These are phyloP conservation scores for Recurvirostra avosetta DNA, from an alignment of 2,113 vertebrate genomes.

Conservation along the genomic window DNA sequence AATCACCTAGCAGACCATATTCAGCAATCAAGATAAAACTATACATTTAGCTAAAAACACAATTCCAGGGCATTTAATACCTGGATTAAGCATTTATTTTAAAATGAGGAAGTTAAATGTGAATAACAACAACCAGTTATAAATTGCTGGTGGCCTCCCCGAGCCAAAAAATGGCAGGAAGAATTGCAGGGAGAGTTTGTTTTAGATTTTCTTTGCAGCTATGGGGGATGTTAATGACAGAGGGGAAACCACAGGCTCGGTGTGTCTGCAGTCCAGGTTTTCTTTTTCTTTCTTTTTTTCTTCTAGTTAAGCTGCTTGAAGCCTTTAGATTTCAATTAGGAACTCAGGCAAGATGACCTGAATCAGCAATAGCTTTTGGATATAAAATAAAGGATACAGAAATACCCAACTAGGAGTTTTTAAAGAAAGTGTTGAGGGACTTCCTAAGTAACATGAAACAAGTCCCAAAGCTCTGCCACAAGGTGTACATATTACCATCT, in stretches of 20 bases:
- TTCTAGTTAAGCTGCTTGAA: not conserved
- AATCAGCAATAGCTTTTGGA: not conserved
- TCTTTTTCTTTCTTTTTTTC: not conserved
- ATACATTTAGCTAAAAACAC: not conserved
- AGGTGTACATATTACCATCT: not conserved
- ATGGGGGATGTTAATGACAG: not conserved
- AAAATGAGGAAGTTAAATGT: not conserved
- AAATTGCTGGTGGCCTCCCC: not conserved
- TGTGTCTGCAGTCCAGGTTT: not conserved
- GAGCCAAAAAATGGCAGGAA: not conserved
- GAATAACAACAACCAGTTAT: not conserved
- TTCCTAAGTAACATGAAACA: not conserved
- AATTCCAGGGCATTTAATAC: not conserved
- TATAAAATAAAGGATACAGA: not conserved
- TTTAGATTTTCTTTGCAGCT: not conserved
- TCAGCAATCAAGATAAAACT: not conserved
- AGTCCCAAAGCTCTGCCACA: not conserved
- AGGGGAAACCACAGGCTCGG: not conserved
- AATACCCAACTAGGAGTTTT: not conserved
- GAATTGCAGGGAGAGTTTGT: not conserved
- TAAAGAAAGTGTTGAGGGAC: not conserved
- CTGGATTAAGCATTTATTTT: not conserved
- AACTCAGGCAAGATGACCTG: not conserved
- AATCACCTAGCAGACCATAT: not conserved
- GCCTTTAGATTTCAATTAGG: not conserved